A percentile compares a stretch with the other conserved stretches of the same genome.
phyloP scores from a whole-genome alignment of 2,888 invertebrate genomes.

The Drymonia ruficornis region DNA sequence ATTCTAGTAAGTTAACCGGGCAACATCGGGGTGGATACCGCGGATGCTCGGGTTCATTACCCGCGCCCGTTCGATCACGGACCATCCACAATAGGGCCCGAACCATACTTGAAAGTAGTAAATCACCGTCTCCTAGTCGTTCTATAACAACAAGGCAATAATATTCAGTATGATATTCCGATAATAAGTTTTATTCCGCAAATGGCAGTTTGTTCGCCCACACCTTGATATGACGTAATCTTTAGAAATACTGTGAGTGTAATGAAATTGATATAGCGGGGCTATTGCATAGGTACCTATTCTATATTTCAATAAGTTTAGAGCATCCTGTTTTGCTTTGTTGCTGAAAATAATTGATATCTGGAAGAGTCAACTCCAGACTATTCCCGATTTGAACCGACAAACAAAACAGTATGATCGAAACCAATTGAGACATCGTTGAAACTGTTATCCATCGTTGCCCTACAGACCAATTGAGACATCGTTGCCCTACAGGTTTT shows the following conservation, averaged over 20 bases:
- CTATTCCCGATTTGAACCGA: too few relatives aligned
- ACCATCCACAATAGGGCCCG: constrained; percentile 64
- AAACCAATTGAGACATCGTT: too few relatives aligned
- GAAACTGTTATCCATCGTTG: too few relatives aligned
- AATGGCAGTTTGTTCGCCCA: neutral
- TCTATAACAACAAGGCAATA: constrained; percentile 22
- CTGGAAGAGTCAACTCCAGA: too few relatives aligned
- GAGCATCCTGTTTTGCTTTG: too few relatives aligned
- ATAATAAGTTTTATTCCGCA: constrained; percentile 6
- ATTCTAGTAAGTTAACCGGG: neutral
- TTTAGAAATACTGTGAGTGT: neutral
- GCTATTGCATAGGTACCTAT: too few relatives aligned
- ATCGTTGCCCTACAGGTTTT: too few relatives aligned
- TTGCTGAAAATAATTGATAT: too few relatives aligned
- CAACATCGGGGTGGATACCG: constrained; percentile 52
- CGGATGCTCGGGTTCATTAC: constrained; percentile 75
- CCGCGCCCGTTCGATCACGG: constrained; percentile 65
- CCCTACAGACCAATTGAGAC: too few relatives aligned
- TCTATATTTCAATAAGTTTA: too few relatives aligned
- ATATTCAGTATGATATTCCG: constrained; percentile 19
- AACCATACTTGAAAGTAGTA: constrained; percentile 55
- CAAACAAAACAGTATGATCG: too few relatives aligned
- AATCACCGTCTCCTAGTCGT: constrained; percentile 42
- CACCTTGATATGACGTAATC: neutral
- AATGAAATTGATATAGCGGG: too few relatives aligned